Evolutionary conservation across 2,113 vertebrate species (phyloP), one percentile per base, ranked within the genome.

Genomic region (Neopipo cinnamomea): DNA sequence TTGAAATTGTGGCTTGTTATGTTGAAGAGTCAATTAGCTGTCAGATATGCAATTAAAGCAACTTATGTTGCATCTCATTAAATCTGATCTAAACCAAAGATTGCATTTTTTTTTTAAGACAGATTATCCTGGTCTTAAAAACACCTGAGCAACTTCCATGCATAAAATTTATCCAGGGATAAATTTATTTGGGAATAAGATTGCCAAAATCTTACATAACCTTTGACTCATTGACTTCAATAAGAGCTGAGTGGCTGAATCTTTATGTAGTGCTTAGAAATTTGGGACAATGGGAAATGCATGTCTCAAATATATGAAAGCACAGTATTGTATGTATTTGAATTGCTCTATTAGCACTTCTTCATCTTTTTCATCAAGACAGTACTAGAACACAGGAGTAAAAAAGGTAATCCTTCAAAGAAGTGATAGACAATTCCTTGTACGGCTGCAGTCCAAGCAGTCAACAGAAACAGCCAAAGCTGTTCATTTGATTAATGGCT

Each of bases 1-100:
- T 74, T 70, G 82, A 77, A 86, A 77, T 58, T 59, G 47, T 88
- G 70, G 56, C 79, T 90, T 94, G 39, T 88, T 94, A 67, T 68
- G 47, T n/a, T 93, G 93, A 92, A 88, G 75, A 90, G 88, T 92
- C 82, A 97, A 86, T 94, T 94, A 94, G 55, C 61, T 84, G 92
- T 72, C 88, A 67, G 67, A 74, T 71, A 93, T 6, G 41, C 68
- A 92, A 96, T 93, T 88, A 94, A 93, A 95, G 52, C 68, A 92
- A 67, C 19, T 65, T 74, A 24, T 56, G 19, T 37, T 72, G 14
- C 50, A 23, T 75, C 92, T 96, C 90, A 81, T 93, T 96, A 95
- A 93, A 92, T 84, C 41, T 84, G 39, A 81, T 65, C 88, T 30
- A 35, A 93, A 86, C 21, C 21, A 67, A 79, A 74, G 47, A 93